Conservation (phyloP, 2,113 vertebrate species). For the Solea solea region DNA sequence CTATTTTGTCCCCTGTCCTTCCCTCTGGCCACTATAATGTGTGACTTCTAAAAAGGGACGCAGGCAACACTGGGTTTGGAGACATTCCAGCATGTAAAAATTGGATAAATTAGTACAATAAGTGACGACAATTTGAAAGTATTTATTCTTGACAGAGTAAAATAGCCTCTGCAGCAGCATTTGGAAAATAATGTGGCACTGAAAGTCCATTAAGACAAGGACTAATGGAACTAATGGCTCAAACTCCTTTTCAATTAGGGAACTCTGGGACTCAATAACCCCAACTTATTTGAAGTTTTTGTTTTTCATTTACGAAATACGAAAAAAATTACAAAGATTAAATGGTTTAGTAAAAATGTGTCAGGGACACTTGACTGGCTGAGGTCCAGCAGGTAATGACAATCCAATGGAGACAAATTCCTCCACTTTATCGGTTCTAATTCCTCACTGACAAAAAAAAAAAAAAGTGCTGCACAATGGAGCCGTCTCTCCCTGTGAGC, state of each 20-base stretch:
- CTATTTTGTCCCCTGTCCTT: background rate
- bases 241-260: background rate
- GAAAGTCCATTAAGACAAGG: background rate
- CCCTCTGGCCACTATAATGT: background rate
- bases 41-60: background rate
- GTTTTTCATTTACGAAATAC: background rate
- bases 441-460: background rate
- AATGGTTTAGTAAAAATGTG: background rate
- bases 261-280: background rate
- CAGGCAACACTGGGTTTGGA: background rate
- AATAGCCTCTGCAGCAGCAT: background rate
- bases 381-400: slow-evolving; percentile 7
- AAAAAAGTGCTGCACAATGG: slow-evolving; percentile 1
- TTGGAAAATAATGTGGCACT: background rate
- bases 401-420: slow-evolving; percentile 19
- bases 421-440: slow-evolving; percentile 4
- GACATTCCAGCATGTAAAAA: background rate
- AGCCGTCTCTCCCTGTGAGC: background rate
- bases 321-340: accelerated
- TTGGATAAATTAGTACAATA: background rate
- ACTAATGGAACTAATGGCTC: slow-evolving; percentile 4
- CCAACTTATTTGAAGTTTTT: no score
- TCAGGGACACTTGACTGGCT: slow-evolving; percentile 16
- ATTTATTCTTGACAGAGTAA: background rate
- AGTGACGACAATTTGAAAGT: background rate